phyloP scores from a whole-genome alignment of 2,797 vertebrate species.

The Alosa sapidissima region DNA sequence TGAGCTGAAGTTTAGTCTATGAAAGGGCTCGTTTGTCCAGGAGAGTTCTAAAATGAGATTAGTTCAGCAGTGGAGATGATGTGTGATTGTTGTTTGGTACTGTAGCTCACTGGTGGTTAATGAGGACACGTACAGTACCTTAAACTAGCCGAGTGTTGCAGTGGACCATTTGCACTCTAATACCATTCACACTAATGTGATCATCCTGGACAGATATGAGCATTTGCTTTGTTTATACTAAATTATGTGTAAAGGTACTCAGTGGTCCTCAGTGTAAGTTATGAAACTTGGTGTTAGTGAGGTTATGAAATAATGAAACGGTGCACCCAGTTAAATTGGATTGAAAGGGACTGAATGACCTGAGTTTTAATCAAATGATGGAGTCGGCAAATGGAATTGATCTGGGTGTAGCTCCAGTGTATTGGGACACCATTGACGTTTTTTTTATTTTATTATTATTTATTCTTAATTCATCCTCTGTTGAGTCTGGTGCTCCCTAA shows the following conservation, averaged over 20 bases:
- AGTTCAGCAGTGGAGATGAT: not conserved
- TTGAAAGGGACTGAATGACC: not conserved
- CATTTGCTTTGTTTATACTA: not conserved
- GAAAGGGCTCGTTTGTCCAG: not conserved
- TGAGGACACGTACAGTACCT: not conserved
- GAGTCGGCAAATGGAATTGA: not conserved
- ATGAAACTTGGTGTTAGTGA: not conserved
- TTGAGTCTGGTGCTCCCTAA: not conserved
- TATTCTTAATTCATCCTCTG: not conserved
- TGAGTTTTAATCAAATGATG: not conserved
- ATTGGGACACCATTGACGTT: not conserved
- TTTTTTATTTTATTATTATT: not conserved
- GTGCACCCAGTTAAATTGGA: not conserved
- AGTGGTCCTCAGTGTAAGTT: not conserved
- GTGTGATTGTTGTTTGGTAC: not conserved
- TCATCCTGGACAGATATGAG: not conserved
- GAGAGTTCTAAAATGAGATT: not conserved
- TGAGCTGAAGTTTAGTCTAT: not conserved
- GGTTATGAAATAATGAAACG: not conserved
- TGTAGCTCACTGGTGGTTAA: too few relatives aligned
- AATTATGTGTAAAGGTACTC: not conserved
- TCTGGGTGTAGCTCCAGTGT: not conserved
- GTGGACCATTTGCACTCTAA: not conserved
- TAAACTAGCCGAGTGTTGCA: not conserved
- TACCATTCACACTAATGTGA: not conserved